These are phyloP conservation scores for Jaculus jaculus DNA, from an alignment of 2,113 vertebrate species.

Conservation along the genomic window DNA sequence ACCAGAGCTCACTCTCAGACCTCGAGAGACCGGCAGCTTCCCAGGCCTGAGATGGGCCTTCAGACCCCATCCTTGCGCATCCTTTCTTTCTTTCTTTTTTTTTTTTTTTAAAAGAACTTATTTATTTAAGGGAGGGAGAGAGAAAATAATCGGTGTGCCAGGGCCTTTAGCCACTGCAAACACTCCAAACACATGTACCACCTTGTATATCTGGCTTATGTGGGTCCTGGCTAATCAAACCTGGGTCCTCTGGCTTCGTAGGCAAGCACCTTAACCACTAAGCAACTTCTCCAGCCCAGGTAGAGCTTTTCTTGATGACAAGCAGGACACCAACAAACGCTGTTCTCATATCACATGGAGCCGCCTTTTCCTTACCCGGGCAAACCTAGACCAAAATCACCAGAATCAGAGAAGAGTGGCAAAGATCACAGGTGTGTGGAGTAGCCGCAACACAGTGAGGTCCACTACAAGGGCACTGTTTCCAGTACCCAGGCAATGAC, in stretches of 20 bases:
- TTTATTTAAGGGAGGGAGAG: too few species aligned
- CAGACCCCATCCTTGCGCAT: fast-evolving
- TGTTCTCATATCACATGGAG: background rate
- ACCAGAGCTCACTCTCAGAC: background rate
- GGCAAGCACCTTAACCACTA: too few species aligned
- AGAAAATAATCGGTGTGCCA: too few species aligned
- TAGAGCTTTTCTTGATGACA: background rate
- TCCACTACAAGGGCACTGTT: too few species aligned
- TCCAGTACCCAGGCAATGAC: background rate
- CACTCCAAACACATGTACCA: too few species aligned
- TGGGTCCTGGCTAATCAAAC: too few species aligned
- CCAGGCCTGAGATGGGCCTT: background rate
- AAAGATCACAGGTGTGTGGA: background rate
- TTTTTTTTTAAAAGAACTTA: too few species aligned
- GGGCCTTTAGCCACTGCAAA: too few species aligned
- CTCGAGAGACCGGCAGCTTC: background rate
- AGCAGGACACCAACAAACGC: background rate
- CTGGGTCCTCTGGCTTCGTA: too few species aligned
- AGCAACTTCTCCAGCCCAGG: too few species aligned
- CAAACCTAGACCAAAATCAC: background rate
- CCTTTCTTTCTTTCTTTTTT: too few species aligned
- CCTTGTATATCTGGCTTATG: too few species aligned
- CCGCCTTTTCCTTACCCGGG: background rate
- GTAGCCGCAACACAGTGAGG: background rate
- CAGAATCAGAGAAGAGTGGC: background rate